phyloP scores from a whole-genome alignment of 2,888 invertebrate genomes.

The Dryadula phaetusa region DNA sequence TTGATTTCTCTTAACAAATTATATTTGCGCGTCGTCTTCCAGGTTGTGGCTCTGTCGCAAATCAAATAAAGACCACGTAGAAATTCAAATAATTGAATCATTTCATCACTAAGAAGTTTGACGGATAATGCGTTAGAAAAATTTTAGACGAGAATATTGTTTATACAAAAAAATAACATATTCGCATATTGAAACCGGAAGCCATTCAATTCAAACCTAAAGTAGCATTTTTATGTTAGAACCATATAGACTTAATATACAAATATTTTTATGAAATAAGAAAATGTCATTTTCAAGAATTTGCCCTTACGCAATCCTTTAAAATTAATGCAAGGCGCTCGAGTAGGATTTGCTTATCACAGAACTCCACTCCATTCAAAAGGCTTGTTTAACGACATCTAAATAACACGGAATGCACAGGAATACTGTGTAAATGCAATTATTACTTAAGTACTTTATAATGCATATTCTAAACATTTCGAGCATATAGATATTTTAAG shows the following conservation, averaged over 20 bases:
- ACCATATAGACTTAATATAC: neutral
- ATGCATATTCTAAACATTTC: slow-evolving; percentile 1
- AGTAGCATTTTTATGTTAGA: neutral
- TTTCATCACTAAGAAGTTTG: slow-evolving; percentile 23
- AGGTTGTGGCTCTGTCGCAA: slow-evolving; percentile 42
- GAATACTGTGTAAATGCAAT: slow-evolving; percentile 10
- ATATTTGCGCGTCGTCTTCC: slow-evolving; percentile 51
- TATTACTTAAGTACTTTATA: neutral
- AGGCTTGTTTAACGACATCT: slow-evolving; percentile 12
- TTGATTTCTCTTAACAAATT: slow-evolving; percentile 55
- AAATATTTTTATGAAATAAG: neutral
- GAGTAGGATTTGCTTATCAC: slow-evolving; percentile 28
- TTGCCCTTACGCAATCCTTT: slow-evolving; percentile 5
- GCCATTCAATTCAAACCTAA: too few species aligned
- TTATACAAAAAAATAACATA: neutral
- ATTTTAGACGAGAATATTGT: neutral
- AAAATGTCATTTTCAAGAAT: neutral
- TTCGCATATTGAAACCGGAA: neutral
- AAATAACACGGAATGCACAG: neutral
- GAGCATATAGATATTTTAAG: neutral
- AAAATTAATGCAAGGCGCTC: slow-evolving; percentile 10
- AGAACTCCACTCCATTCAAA: slow-evolving; percentile 24
- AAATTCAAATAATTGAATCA: slow-evolving; percentile 42
- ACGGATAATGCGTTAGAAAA: neutral
- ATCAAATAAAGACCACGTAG: slow-evolving; percentile 50